Percentiles rank a stretch among this genome's conserved stretches.
Evolutionary conservation across 2,797 vertebrate species (phyloP).

Genomic region (Selene dorsalis): DNA sequence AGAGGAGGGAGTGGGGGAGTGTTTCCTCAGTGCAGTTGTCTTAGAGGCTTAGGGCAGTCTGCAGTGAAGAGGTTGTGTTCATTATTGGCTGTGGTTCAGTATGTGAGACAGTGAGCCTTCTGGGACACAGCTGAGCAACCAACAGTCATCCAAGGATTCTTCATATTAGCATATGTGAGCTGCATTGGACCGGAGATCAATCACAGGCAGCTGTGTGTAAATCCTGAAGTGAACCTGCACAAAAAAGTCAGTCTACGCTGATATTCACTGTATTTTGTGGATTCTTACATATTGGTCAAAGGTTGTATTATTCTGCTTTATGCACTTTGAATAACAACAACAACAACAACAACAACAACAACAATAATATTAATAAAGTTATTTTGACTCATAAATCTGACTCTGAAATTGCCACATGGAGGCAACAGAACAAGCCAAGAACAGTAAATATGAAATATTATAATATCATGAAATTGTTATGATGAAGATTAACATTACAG

Average conservation of each 20-base stretch:
- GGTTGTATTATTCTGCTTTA: too few relatives aligned
- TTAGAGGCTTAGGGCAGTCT: slow-evolving; percentile 18
- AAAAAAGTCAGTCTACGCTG: background rate
- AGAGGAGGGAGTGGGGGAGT: background rate
- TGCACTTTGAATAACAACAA: too few relatives aligned
- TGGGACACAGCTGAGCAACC: slow-evolving; percentile 14
- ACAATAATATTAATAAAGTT: too few relatives aligned
- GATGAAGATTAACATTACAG: too few relatives aligned
- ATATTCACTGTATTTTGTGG: background rate
- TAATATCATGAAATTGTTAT: too few relatives aligned
- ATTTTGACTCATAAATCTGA: too few relatives aligned
- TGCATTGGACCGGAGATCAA: slow-evolving; percentile 15
- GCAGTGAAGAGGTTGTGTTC: background rate
- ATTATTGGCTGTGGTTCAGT: slow-evolving; percentile 8
- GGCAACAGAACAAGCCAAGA: too few relatives aligned
- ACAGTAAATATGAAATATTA: too few relatives aligned
- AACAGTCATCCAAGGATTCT: slow-evolving; percentile 11
- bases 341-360: too few relatives aligned
- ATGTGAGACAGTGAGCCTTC: background rate
- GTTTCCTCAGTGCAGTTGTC: slow-evolving; percentile 5
- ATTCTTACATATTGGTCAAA: background rate
- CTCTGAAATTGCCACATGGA: too few relatives aligned
- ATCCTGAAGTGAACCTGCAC: background rate
- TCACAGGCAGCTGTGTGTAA: slow-evolving; percentile 18
- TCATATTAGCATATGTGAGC: slow-evolving; percentile 4